These are phyloP conservation scores for Lasiurus borealis DNA, from an alignment of 2,113 vertebrate species.

Conservation along the genomic window DNA sequence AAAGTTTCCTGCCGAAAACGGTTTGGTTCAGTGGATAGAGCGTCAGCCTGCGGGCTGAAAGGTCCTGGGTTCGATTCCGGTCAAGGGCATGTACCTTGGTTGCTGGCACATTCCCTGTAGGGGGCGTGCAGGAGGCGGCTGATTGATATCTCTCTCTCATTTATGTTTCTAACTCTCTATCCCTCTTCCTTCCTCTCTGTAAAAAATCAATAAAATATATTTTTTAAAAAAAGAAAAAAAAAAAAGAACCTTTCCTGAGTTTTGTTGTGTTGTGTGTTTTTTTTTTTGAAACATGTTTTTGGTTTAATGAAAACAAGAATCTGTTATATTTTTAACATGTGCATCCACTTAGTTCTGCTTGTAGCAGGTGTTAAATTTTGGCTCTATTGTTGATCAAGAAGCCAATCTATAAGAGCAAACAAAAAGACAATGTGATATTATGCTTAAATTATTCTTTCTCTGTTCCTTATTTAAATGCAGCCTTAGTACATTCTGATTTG, in stretches of 20 bases:
- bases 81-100: too few relatives aligned
- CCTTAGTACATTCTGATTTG: not conserved
- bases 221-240: too few relatives aligned
- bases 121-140: too few relatives aligned
- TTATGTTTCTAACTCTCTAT: too few relatives aligned
- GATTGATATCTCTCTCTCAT: too few relatives aligned
- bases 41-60: too few relatives aligned
- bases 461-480: not conserved
- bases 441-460: conserved; percentile 21
- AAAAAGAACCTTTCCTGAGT: conserved; percentile 21
- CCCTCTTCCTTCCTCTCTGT: too few relatives aligned
- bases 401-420: not conserved
- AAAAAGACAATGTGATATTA: not conserved
- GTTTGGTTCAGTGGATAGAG: too few relatives aligned
- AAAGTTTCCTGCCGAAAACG: not conserved
- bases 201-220: too few relatives aligned
- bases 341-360: not conserved
- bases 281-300: not conserved
- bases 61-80: too few relatives aligned
- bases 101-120: too few relatives aligned
- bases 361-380: not conserved
- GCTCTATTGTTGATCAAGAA: not conserved
- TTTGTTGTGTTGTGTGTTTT: too few relatives aligned
- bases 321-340: not conserved
- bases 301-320: not conserved